Conservation (phyloP, 1,140 invertebrate genomes). For the Danaus plexippus region DNA sequence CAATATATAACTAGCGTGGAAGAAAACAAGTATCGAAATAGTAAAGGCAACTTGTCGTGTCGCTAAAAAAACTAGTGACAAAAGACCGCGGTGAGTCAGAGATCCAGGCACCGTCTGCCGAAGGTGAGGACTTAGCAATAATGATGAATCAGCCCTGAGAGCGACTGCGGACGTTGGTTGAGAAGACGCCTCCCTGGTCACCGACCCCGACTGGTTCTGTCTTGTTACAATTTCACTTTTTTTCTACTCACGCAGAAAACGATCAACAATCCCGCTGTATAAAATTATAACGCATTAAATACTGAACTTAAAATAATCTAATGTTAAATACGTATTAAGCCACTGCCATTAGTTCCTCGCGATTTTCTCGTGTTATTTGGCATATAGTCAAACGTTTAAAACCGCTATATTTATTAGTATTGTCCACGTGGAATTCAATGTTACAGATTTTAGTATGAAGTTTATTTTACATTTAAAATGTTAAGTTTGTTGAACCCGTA, state of each 20-base stretch:
- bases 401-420: conserved; percentile 28
- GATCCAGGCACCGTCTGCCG: conserved; percentile 19
- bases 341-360: conserved; percentile 7
- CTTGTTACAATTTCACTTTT: conserved; percentile 69
- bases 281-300: conserved; percentile 14
- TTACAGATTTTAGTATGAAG: conserved; percentile 47
- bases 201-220: conserved; percentile 62
- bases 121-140: conserved; percentile 33
- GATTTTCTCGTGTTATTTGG: conserved; percentile 29
- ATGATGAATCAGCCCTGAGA: conserved; percentile 54
- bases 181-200: conserved; percentile 52
- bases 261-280: conserved; percentile 11
- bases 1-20: too few relatives aligned
- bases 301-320: conserved; percentile 11
- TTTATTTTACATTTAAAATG: conserved; percentile 58
- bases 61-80: conserved; percentile 13
- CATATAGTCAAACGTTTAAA: conserved; percentile 31
- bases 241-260: conserved; percentile 31
- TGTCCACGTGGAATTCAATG: conserved; percentile 33
- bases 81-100: conserved; percentile 29
- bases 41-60: background rate
- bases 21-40: too few relatives aligned
- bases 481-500: conserved; percentile 66
- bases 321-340: conserved; percentile 9
- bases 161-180: conserved; percentile 42